Evolutionary conservation across 2,113 vertebrate species (phyloP), one percentile per base, ranked within the genome.

Genomic region (Plotosus lineatus): DNA sequence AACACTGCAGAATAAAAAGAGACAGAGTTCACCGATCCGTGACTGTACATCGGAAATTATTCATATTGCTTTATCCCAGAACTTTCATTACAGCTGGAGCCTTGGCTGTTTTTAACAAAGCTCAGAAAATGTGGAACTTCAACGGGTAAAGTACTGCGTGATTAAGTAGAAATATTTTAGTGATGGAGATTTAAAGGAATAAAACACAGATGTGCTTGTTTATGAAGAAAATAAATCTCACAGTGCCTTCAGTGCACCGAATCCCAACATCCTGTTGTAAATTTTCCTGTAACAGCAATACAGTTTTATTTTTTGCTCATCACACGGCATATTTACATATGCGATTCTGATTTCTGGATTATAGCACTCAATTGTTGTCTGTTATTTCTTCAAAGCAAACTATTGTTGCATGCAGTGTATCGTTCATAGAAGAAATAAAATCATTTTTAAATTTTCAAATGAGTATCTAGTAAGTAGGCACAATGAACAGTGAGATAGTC

Each of bases 1-100:
- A 99, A 99, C 87, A 98, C 98, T 99, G 85, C 85, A 77, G 87
- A 50, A 71, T 87, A 83, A 89, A 79, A 83, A 85, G n/a, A 89
- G 28, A 83, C 83, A 89, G 86, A 21, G 38, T 74, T 8, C 12
- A 33, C 23, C 63, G 53, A 76, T 58, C 55, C 2, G 1, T 58
- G 76, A 28, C 26, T 15, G 28, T 28, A 14, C 31, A 48, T 44
- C 51, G 11, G 51, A 8, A 55, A n/a, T 53, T n/a, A n/a, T n/a
- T n/a, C 21, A 21, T 6, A 21, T 53, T 19, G 6, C n/a, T 26
- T 56, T 26, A 26, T 23, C 51, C 51, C 31, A 61, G 33, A 15
- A 61, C 31, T 6, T 33, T 61, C 14, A 33, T 19, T 17, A 36
- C 4, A 58, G 56, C 56, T 58, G 55, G 1, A 56, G 23, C 9